Conservation (phyloP, 2,888 invertebrate species). For the Platycnemis pennipes region DNA sequence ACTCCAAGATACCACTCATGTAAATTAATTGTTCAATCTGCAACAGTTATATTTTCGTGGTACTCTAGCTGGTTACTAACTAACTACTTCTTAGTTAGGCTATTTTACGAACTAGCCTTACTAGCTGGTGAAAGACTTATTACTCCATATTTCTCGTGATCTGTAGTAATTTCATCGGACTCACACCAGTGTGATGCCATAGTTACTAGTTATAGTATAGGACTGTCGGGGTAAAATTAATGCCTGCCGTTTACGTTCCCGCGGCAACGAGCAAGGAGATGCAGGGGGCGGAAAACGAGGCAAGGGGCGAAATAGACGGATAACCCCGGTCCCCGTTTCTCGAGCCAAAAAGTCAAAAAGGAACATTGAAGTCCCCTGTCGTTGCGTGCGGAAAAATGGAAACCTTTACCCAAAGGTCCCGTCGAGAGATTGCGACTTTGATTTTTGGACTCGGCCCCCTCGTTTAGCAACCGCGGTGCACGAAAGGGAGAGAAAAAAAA, state of each 20-base stretch:
- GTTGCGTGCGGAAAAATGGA: background rate
- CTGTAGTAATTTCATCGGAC: too few species aligned
- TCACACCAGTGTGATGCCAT: too few species aligned
- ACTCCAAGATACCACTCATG: too few species aligned
- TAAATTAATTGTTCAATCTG: too few species aligned
- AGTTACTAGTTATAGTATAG: too few species aligned
- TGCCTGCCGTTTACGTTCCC: background rate
- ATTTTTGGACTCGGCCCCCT: background rate
- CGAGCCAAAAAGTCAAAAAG: background rate
- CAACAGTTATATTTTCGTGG: too few species aligned
- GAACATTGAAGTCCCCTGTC: background rate
- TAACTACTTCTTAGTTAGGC: too few species aligned
- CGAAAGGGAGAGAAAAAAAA: background rate
- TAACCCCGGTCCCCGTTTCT: background rate
- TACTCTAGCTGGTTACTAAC: too few species aligned
- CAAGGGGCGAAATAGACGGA: background rate
- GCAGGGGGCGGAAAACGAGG: background rate
- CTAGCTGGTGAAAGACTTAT: too few species aligned
- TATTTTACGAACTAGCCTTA: too few species aligned
- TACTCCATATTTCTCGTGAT: too few species aligned
- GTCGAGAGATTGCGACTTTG: background rate
- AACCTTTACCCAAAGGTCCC: background rate
- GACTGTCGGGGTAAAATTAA: background rate
- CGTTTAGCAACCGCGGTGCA: background rate
- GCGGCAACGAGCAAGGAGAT: background rate